Conservation (phyloP, 1,140 invertebrate genomes). For the Chlorops oryzae region DNA sequence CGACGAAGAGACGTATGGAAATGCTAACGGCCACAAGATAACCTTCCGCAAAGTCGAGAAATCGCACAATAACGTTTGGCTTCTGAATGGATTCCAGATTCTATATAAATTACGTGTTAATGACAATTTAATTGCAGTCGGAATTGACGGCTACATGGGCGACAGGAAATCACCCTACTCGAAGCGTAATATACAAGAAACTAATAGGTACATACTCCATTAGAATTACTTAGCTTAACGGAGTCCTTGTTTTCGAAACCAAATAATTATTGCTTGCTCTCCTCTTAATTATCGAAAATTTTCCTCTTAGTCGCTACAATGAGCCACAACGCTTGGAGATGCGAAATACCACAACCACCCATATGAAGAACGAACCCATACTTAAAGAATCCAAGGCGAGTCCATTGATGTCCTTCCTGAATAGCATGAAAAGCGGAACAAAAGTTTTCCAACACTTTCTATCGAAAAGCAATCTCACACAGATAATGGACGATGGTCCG, state of each 20-base stretch:
- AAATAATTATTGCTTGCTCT: neutral
- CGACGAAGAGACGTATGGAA: constrained; percentile 45
- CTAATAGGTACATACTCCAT: constrained; percentile 47
- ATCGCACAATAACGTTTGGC: constrained; percentile 52
- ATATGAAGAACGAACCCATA: constrained; percentile 43
- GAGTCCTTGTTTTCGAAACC: neutral
- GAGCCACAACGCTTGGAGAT: constrained; percentile 46
- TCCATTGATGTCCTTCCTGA: constrained; percentile 55
- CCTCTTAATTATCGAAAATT: neutral
- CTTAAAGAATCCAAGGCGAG: constrained; percentile 52
- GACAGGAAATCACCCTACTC: constrained; percentile 45
- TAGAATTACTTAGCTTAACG: no score
- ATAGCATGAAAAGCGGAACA: constrained; percentile 56
- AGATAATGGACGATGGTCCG: constrained; percentile 53
- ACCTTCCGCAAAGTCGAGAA: constrained; percentile 48
- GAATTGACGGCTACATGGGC: constrained; percentile 46
- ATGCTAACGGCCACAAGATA: constrained; percentile 48
- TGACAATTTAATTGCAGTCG: constrained; percentile 44
- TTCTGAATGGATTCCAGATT: constrained; percentile 46
- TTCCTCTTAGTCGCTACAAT: constrained; percentile 35
- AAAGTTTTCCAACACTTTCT: constrained; percentile 61
- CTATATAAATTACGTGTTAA: constrained; percentile 43
- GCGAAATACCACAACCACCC: constrained; percentile 38
- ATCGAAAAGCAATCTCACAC: constrained; percentile 55
- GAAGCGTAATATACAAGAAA: constrained; percentile 47